Evolutionary conservation across 2,797 vertebrate genomes (phyloP), one percentile per base, ranked within the genome.

Genomic region (Gobio occitaniae): DNA sequence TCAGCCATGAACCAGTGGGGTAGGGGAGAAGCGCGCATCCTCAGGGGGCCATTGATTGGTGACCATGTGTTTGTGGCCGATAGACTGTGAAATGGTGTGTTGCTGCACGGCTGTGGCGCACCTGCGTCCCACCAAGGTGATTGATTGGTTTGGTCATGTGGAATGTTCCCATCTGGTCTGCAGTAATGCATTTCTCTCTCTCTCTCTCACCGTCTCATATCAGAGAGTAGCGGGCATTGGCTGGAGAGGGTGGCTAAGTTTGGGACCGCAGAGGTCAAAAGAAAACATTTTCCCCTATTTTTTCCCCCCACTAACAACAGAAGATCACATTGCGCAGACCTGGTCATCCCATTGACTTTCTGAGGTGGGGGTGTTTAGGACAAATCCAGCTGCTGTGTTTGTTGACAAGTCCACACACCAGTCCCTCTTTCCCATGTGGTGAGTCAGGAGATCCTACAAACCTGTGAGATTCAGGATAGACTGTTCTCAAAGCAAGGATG

Each of bases 51-150:
- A 98, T 99, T 99, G 98, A 99, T 99, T 98, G 98, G 97, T 97
- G 97, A 97, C 97, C 97, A 97, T 99, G 98, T 99, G 98, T 99
- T 98, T 98, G 98, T 98, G 97, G 96, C 98, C 97, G 97, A 98
- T 99, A 99, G 98, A 99, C 97, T 99, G 98, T 99, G 98, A 99
- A 99, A 99, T 99, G 97, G 98, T 98, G 98, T 98, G 97, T 98
- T 97, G 97, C 97, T 96, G 96, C 96, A 96, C 97, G 97, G 97
- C 98, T 99, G 98, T 97, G 97, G 96, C 96, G 97, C 98, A 99
- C 98, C 98, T 99, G 98, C 97, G 97, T 97, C 97, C 97, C 97
- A 96, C 96, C 90, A 95, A 96, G 96, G 97, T 98, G 98, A 99
- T 99, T 97, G 98, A 99, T 99, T 98, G 98, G 97, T 98, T 98